Evolutionary conservation across 1,140 invertebrate species (phyloP).

Genomic region (Ooceraea biroi): DNA sequence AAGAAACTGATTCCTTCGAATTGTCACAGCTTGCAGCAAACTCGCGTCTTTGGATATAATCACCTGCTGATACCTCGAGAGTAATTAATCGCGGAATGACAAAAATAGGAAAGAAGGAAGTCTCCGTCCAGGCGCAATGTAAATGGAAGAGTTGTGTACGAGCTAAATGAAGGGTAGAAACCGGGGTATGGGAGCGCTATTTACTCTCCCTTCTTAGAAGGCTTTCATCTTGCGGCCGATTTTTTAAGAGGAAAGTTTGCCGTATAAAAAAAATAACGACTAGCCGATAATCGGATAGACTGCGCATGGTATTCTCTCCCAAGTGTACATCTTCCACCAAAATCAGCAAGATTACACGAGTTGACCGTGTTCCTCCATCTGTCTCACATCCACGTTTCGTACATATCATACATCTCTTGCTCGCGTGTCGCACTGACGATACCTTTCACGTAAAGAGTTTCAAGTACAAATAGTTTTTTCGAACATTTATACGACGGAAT

Average conservation of each 20-base stretch:
- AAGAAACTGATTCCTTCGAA: slow-evolving; percentile 19
- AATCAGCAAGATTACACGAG: slow-evolving; percentile 27
- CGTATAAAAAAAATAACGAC: slow-evolving; percentile 37
- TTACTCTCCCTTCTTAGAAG: slow-evolving; percentile 50
- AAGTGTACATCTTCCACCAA: slow-evolving; percentile 29
- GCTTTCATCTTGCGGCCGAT: slow-evolving; percentile 66
- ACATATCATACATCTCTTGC: no score
- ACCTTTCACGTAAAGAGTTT: no score
- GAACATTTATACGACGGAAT: slow-evolving; percentile 11
- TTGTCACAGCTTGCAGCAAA: not conserved
- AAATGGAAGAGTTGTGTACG: slow-evolving; percentile 72
- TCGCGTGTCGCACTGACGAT: no score
- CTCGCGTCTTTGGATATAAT: not conserved
- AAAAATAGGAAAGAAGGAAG: slow-evolving; percentile 31
- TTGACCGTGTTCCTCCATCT: slow-evolving; percentile 11
- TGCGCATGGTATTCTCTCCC: slow-evolving; percentile 13
- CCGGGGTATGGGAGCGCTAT: slow-evolving; percentile 52
- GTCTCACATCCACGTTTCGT: no score
- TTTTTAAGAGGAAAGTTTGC: slow-evolving; percentile 70
- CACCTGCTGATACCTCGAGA: slow-evolving; percentile 51
- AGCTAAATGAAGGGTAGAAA: slow-evolving; percentile 65
- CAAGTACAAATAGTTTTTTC: not conserved
- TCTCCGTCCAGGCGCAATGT: slow-evolving; percentile 40
- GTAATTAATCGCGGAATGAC: slow-evolving; percentile 58
- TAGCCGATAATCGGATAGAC: slow-evolving; percentile 42